phyloP scores from a whole-genome alignment of 2,113 vertebrate species.

The Thunnus maccoyii region DNA sequence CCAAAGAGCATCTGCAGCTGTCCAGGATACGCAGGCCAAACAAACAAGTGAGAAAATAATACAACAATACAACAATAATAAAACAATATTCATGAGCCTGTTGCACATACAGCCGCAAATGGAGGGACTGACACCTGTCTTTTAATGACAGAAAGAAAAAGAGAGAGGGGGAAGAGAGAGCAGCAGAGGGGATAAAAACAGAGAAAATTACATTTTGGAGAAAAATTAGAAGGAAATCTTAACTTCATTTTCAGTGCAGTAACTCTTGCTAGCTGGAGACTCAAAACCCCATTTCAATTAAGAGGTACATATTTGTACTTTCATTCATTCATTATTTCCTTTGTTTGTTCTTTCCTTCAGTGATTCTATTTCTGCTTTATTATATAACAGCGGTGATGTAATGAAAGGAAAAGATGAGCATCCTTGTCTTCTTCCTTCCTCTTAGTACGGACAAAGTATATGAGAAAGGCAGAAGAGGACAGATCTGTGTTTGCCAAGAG shows the following conservation, averaged over 20 bases:
- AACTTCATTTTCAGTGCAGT: constrained; percentile 6
- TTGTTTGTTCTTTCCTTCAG: constrained; percentile 6
- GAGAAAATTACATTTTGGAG: constrained; percentile 21
- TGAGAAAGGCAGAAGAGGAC: background rate
- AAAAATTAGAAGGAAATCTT: constrained; percentile 12
- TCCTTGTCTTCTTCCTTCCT: background rate
- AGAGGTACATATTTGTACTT: constrained; percentile 8
- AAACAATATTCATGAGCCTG: constrained; percentile 29
- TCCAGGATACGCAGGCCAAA: constrained; percentile 48
- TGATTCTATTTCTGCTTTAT: constrained; percentile 27
- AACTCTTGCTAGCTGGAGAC: constrained; percentile 11
- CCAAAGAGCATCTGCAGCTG: constrained; percentile 55
- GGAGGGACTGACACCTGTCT: constrained; percentile 38
- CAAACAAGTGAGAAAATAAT: constrained; percentile 55
- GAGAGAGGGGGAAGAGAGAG: background rate
- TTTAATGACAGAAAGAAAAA: constrained; percentile 19
- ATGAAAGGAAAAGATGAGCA: constrained; percentile 18
- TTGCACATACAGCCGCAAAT: constrained; percentile 19
- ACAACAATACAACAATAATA: constrained; percentile 18
- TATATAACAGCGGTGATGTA: constrained; percentile 7
- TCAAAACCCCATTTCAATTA: constrained; percentile 49
- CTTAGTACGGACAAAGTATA: background rate
- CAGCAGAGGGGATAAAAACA: background rate
- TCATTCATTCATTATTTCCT: constrained; percentile 26
- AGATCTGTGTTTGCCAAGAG: constrained; percentile 3